Evolutionary conservation across 2,113 vertebrate genomes (phyloP).

Genomic region (Plecotus auritus): DNA sequence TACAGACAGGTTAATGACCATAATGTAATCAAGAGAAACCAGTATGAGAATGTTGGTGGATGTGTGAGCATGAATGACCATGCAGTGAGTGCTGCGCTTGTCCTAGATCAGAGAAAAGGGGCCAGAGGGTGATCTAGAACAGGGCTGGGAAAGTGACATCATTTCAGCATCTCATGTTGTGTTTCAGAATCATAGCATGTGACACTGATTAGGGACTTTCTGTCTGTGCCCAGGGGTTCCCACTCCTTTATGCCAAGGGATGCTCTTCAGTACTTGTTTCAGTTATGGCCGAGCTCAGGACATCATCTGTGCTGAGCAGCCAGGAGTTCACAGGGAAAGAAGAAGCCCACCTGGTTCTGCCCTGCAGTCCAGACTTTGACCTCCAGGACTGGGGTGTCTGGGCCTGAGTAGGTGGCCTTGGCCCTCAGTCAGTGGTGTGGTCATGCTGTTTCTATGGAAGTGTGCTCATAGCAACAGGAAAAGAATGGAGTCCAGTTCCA

Average conservation of each 20-base stretch:
- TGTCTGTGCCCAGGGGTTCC: not conserved
- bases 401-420: not conserved
- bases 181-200: fast-evolving
- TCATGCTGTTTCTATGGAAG: not conserved
- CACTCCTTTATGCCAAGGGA: not conserved
- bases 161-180: not conserved
- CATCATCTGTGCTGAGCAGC: not conserved
- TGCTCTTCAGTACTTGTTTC: not conserved
- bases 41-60: not conserved
- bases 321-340: not conserved
- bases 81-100: not conserved
- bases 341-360: not conserved
- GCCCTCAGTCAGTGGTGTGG: no score
- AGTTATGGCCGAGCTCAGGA: not conserved
- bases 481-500: not conserved
- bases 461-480: not conserved
- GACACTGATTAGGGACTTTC: not conserved
- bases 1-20: not conserved
- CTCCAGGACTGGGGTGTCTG: not conserved
- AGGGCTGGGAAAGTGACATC: fast-evolving
- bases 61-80: not conserved
- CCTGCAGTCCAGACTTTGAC: not conserved
- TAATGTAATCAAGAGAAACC: no score
- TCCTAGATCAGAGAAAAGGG: not conserved
- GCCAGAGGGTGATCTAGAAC: fast-evolving